Evolutionary conservation across 1,140 invertebrate species (phyloP).

Genomic region (Euwallacea fornicatus): DNA sequence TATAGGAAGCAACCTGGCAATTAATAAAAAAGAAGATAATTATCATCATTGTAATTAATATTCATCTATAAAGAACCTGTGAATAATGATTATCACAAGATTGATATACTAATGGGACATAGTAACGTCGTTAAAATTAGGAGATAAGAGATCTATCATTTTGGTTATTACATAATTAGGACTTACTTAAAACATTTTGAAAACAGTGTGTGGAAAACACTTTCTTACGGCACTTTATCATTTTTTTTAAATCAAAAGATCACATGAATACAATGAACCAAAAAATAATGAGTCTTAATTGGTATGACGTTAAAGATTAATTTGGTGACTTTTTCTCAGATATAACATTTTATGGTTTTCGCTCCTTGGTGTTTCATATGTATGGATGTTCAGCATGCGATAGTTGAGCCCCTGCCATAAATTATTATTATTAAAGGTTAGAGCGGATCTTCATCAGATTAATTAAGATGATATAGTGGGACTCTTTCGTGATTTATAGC

Average conservation of each 20-base stretch:
- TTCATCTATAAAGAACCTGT: neutral
- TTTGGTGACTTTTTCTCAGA: slow-evolving; percentile 3
- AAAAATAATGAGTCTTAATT: neutral
- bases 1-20: no score
- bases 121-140: neutral
- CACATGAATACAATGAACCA: neutral
- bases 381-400: slow-evolving; percentile 5
- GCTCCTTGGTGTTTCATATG: slow-evolving; percentile 4
- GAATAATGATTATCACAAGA: slow-evolving; percentile 1
- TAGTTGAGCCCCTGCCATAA: neutral
- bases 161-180: neutral
- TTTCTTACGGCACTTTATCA: neutral
- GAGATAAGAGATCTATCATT: neutral
- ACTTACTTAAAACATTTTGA: neutral
- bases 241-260: neutral
- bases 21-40: neutral
- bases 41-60: neutral
- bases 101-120: neutral
- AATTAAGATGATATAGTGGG: no score
- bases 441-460: no score
- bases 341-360: slow-evolving; percentile 7
- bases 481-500: no score
- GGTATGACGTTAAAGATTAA: slow-evolving; percentile 7
- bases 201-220: neutral
- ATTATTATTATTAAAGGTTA: no score